Evolutionary conservation across 2,888 invertebrate species (phyloP).

Genomic region (Stictocephala bisonia): DNA sequence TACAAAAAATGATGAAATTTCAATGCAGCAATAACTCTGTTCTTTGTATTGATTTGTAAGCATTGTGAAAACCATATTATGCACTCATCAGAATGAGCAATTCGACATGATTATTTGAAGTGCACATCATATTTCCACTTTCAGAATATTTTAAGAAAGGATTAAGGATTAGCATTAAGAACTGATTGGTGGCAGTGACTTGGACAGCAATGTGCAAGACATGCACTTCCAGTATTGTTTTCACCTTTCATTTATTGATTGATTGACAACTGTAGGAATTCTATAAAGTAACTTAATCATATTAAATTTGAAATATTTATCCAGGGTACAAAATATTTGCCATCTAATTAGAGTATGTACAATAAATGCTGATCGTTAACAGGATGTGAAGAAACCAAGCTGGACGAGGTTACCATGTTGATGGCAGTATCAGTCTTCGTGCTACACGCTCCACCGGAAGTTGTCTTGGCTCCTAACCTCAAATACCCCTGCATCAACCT

Average conservation of each 20-base stretch:
- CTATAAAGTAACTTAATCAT: not conserved
- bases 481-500: slow-evolving; percentile 94
- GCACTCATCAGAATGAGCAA: too few species aligned
- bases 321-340: not conserved
- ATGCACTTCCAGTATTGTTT: too few species aligned
- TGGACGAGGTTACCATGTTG: slow-evolving; percentile 89
- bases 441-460: slow-evolving; percentile 81
- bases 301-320: not conserved
- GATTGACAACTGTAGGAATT: not conserved
- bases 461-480: slow-evolving; percentile 81
- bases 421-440: slow-evolving; percentile 90
- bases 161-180: too few species aligned
- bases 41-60: too few species aligned
- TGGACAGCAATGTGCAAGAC: too few species aligned
- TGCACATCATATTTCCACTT: too few species aligned
- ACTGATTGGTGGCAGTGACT: too few species aligned
- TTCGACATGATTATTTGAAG: too few species aligned
- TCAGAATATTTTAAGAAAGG: too few species aligned
- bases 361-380: slow-evolving; percentile 44
- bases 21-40: too few species aligned
- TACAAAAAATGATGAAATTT: too few species aligned
- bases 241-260: not conserved
- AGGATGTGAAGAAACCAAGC: slow-evolving; percentile 77
- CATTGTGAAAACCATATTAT: too few species aligned
- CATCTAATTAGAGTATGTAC: not conserved